Percentiles rank a stretch among this genome's conserved stretches.
These are phyloP conservation scores for Ecliptopera silaceata DNA, from an alignment of 2,888 invertebrate genomes.

Conservation along the genomic window DNA sequence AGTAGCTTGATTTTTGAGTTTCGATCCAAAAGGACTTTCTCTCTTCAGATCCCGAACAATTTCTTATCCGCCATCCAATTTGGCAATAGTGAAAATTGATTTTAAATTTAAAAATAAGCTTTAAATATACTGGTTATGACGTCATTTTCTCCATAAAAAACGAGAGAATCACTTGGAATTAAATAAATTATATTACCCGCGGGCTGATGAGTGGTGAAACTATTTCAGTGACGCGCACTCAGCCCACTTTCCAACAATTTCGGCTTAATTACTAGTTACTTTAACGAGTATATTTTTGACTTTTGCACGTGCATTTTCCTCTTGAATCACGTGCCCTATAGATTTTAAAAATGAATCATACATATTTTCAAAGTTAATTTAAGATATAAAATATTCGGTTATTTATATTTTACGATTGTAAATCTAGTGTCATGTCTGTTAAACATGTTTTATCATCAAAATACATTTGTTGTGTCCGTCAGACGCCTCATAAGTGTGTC, in stretches of 20 bases:
- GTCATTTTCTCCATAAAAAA: no score
- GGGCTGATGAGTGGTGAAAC: conserved; percentile 52
- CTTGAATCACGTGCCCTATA: not conserved
- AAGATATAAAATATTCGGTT: no score
- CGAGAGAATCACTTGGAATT: conserved; percentile 36
- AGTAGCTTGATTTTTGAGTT: not conserved
- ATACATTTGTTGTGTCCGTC: conserved; percentile 1
- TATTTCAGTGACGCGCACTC: conserved; percentile 46
- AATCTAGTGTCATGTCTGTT: not conserved
- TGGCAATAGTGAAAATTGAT: no score
- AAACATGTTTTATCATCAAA: conserved; percentile 5
- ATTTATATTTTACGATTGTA: not conserved
- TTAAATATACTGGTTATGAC: no score
- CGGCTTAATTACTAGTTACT: conserved; percentile 50
- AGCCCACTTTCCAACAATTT: conserved; percentile 50
- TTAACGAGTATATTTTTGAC: conserved; percentile 35
- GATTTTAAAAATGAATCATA: no score
- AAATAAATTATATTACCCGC: conserved; percentile 36
- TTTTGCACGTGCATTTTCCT: conserved; percentile 22
- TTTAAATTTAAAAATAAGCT: no score
- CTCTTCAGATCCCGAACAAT: no score
- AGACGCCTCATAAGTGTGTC: not conserved
- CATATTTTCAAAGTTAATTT: no score
- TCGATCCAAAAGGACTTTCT: not conserved
- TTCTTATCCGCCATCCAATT: no score